Base-by-base conservation (phyloP, 2,888 invertebrate species). In the Diadegma fenestrale region DNA sequence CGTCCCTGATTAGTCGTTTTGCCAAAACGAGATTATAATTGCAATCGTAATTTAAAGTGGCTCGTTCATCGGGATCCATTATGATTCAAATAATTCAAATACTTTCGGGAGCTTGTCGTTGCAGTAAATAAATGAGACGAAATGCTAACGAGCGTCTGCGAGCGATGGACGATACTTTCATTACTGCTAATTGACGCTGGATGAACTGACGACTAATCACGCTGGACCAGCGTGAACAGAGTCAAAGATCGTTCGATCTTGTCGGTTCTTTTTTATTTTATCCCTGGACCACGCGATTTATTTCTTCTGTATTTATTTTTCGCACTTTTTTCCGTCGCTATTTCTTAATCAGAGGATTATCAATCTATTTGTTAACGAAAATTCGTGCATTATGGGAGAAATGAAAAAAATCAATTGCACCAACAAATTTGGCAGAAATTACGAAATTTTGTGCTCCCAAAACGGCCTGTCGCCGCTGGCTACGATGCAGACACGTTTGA, bases 11-110 rank as follows among this genome's bases (percentile, higher is more conserved):
- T 88, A 94, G 91, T 10, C 93, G 93, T 88, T 95, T 95, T 0
- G 95, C 94, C 81, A 95, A 89, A 86, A 94, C 94, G 90, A 95
- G 93, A 87, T 95, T 95, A 88, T 94, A 94, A 90, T 95, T 95
- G 89, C 94, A 95, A 87, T 95, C 95, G 90, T 95, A 95, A 86
- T 90, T 89, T 79, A 90, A 77, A 19, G 87, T 89, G 8, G 87
- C 84, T 77, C 72, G 86, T 79, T 90, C 89, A 61, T 88, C 88
- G 7, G 88, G 88, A 86, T 84, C 77, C 75, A 86, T 79, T 89
- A 88, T 64, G n/a, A n/a, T 87, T 87, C 5, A 87, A 88, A 68
- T 41, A 19, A 76, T 22, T 41, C 37, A 51, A 17, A 14, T 37
- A 19, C 4, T 66, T 66, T 37, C 26, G 22, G 51, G 51, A 3